Evolutionary conservation across 2,113 vertebrate species (phyloP).

Genomic region (Chascanopsetta lugubris): DNA sequence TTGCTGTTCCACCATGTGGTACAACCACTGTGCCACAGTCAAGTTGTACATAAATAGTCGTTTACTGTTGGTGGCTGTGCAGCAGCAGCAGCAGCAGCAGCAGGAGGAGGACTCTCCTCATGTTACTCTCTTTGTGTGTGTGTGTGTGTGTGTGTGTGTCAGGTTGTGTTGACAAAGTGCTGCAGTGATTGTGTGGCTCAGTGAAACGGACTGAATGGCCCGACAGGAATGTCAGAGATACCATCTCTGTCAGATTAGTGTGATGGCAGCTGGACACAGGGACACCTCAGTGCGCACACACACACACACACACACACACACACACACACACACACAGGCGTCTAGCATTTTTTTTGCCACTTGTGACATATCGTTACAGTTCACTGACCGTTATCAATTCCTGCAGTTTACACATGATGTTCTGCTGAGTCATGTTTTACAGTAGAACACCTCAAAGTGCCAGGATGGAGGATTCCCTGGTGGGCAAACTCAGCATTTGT

Average conservation of each 20-base stretch:
- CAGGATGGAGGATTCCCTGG: conserved; percentile 6
- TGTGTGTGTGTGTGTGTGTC: background rate
- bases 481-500: conserved; percentile 9
- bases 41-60: background rate
- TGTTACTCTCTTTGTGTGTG: conserved; percentile 8
- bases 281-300: conserved; percentile 4
- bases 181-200: conserved; percentile 45
- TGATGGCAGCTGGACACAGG: conserved; percentile 41
- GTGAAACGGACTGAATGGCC: conserved; percentile 31
- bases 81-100: too few species aligned
- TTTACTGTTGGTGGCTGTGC: too few species aligned
- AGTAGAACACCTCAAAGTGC: background rate
- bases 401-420: conserved; percentile 2
- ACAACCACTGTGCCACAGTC: background rate
- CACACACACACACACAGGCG: background rate
- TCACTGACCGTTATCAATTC: background rate
- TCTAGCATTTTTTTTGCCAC: too few species aligned
- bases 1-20: background rate
- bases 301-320: background rate
- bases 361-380: background rate
- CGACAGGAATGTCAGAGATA: conserved; percentile 60
- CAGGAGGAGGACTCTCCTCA: background rate
- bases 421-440: background rate
- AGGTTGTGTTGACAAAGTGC: conserved; percentile 32
- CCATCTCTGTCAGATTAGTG: conserved; percentile 54